These are phyloP conservation scores for Ectobius pallidus DNA, from an alignment of 2,888 invertebrate species.

Conservation along the genomic window DNA sequence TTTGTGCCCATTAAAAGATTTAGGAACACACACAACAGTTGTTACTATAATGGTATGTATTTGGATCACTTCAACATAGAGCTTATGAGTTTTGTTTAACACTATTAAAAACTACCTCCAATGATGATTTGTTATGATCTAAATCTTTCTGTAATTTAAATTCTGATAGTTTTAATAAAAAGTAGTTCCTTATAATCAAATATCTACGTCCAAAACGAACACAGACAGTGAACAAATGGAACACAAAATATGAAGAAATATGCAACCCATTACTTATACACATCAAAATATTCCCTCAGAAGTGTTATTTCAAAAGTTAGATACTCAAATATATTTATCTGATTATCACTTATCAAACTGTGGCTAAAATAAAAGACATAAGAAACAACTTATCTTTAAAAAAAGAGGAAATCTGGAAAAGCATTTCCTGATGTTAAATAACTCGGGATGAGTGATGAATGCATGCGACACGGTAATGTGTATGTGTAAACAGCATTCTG, in stretches of 20 bases:
- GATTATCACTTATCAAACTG: slow-evolving; percentile 1
- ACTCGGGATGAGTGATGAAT: not conserved
- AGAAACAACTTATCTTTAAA: not conserved
- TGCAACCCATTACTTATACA: slow-evolving; percentile 21
- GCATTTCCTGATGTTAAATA: slow-evolving; percentile 5
- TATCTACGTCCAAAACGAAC: slow-evolving; percentile 12
- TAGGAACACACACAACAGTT: slow-evolving; percentile 14
- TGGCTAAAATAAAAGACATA: slow-evolving; percentile 11
- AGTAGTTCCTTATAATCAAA: not conserved
- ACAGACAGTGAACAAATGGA: slow-evolving; percentile 12
- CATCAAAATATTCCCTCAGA: slow-evolving; percentile 28
- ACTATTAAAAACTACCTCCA: not conserved
- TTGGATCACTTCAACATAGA: not conserved
- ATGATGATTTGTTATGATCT: not conserved
- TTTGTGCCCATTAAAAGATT: slow-evolving; percentile 17
- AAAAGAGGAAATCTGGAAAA: slow-evolving; percentile 1
- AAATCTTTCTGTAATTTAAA: not conserved
- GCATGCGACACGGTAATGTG: not conserved
- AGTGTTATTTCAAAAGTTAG: slow-evolving; percentile 23
- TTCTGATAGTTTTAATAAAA: no score
- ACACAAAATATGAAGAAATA: slow-evolving; percentile 6
- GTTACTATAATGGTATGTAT: not conserved
- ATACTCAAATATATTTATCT: slow-evolving; percentile 17
- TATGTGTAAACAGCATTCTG: not conserved
- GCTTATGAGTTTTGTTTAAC: not conserved